Evolutionary conservation across 2,797 vertebrate species (phyloP).

Genomic region (Periparus ater): DNA sequence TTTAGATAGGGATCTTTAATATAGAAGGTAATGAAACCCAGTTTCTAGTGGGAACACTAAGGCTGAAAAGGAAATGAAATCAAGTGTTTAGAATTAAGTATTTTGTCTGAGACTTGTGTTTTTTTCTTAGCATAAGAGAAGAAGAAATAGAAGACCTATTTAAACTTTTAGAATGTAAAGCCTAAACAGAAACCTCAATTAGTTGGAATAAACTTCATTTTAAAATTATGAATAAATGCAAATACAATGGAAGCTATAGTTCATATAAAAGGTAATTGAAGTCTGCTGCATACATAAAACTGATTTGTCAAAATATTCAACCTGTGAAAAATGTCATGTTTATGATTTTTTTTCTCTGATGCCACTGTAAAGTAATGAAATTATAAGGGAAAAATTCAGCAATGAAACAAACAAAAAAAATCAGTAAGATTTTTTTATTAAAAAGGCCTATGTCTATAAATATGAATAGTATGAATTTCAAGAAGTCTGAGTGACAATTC

Average conservation of each 20-base stretch:
- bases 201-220: background rate
- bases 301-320: background rate
- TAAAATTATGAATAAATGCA: background rate
- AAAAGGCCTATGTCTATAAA: background rate
- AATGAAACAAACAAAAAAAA: background rate
- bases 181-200: background rate
- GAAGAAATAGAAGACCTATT: background rate
- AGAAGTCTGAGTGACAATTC: background rate
- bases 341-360: background rate
- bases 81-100: slow-evolving; percentile 1
- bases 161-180: background rate
- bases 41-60: background rate
- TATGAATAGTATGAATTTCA: background rate
- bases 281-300: background rate
- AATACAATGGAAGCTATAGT: background rate
- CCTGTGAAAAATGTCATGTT: background rate
- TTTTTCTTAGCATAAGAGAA: background rate
- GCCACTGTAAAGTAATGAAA: background rate
- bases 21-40: background rate
- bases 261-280: background rate
- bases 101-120: background rate
- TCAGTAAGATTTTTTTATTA: background rate
- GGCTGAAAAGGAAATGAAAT: background rate
- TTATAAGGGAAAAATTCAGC: background rate
- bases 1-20: slow-evolving; percentile 41